Base-by-base conservation (phyloP, 1,140 invertebrate species). In the Bombus soroeensis region DNA sequence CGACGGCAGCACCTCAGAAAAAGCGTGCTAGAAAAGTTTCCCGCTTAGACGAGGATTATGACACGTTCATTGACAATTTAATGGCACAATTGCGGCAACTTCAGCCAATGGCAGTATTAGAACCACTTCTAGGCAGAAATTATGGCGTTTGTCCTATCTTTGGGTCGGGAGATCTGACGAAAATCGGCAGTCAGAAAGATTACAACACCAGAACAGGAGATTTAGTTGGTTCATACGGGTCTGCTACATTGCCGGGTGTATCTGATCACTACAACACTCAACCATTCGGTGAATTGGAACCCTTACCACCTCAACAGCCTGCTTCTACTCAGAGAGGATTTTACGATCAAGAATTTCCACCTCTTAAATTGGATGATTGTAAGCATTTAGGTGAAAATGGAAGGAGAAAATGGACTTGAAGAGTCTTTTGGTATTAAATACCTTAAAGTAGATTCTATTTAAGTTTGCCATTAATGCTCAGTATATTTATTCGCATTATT, bases 321-420 rank as follows among this genome's bases (percentile, higher is more conserved):
- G 94, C 96, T 32, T 97, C 97, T 6, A 98, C 97, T n/a, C 97
- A 98, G 91, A 96, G 98, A 93, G 98, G 98, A 8, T 99, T 98
- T 93, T 99, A 99, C 91, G 98, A 98, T 95, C 98, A 99, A 96
- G 98, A 99, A 95, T 99, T 99, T 94, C 97, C 97, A 43, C 97
- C 98, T 43, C 96, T 98, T 15, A 96, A 97, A 91, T 96, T 98
- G 86, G 97, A 97, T 86, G 97, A 97, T 88, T 95, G 94, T 94
- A 83, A 90, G 94, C n/a, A 15, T 73, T 47, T 81, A 12, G 32
- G 1, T 47, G 2, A 25, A 47, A 53, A 25, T 32, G 71, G 12
- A 47, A 74, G 10, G 18, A 74, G 12, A 15, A n/a, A 43, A 72
- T 72, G 41, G 71, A 43, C 28, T 43, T 10, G 41, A 8, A 18